Percentiles rank a stretch among this genome's conserved stretches.
Conservation (phyloP, 2,888 invertebrate species). For the Beris chalybata region DNA sequence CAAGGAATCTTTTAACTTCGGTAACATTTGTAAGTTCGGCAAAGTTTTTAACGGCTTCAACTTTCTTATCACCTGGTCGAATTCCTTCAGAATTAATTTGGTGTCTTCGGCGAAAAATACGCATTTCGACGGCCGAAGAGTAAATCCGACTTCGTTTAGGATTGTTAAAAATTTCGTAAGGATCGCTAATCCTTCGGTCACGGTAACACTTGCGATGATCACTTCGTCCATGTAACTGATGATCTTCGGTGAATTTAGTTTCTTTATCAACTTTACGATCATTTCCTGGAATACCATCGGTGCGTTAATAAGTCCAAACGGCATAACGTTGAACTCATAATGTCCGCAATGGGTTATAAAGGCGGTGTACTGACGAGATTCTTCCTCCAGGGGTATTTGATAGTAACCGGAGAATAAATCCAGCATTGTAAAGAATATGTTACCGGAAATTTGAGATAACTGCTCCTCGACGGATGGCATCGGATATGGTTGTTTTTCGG, state of each 20-base stretch:
- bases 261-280: neutral
- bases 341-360: conserved; percentile 44
- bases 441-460: too few species aligned
- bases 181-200: conserved; percentile 39
- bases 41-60: conserved; percentile 42
- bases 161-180: conserved; percentile 39
- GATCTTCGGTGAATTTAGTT: neutral
- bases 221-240: conserved; percentile 22
- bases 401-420: conserved; percentile 25
- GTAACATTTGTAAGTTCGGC: conserved; percentile 40
- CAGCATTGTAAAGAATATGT: conserved; percentile 4
- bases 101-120: conserved; percentile 42
- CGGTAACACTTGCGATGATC: conserved; percentile 33
- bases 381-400: conserved; percentile 5
- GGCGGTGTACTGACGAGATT: conserved; percentile 36
- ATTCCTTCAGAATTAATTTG: conserved; percentile 43
- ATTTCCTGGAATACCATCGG: conserved; percentile 42
- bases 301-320: conserved; percentile 43
- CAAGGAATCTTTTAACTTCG: conserved; percentile 39
- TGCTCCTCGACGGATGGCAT: conserved; percentile 43
- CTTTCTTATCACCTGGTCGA: conserved; percentile 42
- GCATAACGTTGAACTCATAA: conserved; percentile 44
- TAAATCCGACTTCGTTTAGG: conserved; percentile 26
- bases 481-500: conserved; percentile 38
- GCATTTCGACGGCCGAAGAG: conserved; percentile 38